Percentiles rank a stretch among this genome's conserved stretches.
Conservation (phyloP, 2,113 vertebrate genomes). For the Balaenoptera acutorostrata region DNA sequence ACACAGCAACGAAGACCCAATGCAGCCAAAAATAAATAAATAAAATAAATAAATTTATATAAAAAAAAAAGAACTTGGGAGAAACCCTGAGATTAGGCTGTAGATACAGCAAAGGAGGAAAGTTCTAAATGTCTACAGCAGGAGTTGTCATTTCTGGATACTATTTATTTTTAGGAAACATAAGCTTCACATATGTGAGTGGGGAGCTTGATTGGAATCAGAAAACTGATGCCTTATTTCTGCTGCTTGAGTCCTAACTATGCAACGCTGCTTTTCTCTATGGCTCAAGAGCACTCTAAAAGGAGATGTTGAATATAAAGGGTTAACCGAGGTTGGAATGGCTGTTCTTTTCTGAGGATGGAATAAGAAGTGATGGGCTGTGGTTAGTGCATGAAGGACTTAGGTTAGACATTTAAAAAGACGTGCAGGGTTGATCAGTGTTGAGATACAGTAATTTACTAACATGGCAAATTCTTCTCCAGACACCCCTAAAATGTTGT, state of each 20-base stretch:
- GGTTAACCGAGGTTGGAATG: background rate
- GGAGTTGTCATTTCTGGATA: background rate
- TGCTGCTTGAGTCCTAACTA: background rate
- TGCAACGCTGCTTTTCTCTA: background rate
- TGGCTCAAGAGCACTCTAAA: background rate
- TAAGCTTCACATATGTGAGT: conserved; percentile 44
- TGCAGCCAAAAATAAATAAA: too few species aligned
- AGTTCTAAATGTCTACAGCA: background rate
- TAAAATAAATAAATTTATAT: too few species aligned
- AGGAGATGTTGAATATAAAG: background rate
- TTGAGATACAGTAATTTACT: background rate
- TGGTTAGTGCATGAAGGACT: background rate
- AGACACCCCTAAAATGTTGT: background rate
- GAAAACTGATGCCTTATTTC: background rate
- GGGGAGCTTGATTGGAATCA: conserved; percentile 24
- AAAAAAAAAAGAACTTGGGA: background rate
- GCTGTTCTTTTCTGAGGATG: background rate
- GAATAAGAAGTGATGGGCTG: background rate
- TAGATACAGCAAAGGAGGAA: background rate
- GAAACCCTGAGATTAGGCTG: background rate
- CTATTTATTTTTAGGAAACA: conserved; percentile 48
- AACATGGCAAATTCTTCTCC: background rate
- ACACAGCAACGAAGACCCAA: too few species aligned
- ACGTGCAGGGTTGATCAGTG: background rate
- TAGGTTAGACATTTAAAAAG: background rate